Evolutionary conservation across 2,113 vertebrate genomes (phyloP), one percentile per base, ranked within the genome.

Genomic region (Mirza zaza): DNA sequence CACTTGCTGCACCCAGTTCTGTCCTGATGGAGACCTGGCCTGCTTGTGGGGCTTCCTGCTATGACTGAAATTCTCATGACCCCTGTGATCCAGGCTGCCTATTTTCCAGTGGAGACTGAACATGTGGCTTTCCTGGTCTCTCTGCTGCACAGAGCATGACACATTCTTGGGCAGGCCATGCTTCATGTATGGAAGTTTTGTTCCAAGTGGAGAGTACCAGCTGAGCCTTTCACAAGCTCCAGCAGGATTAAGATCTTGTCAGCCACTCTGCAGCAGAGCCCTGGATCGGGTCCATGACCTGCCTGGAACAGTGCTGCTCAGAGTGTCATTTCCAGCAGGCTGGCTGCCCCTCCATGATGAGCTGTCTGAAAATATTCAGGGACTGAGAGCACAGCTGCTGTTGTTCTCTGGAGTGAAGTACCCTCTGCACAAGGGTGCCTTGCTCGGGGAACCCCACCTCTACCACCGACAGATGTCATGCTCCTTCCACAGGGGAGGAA

Each of bases 1-100:
- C 17, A 32, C 14, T 63, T 79, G 42, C 25, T 42, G 3, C 32
- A n/a, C 25, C 34, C 17, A 45, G 25, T 68, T 65, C 39, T 55
- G 23, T 65, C 70, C 63, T 25, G 34, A 20, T 1, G 39, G 48
- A 61, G 83, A 50, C 34, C 67, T 23, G 52, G 34, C 50, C 27
- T 45, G 52, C 21, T 23, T 65, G 13, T 32, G 9, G 11, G 73
- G 57, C 29, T 80, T 87, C 65, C 63, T 87, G 52, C 50, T 77
- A 15, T 11, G 39, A 8, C 61, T 86, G 86, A 97, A 94, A 90
- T 92, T 87, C 80, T 92, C 59, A 63, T 57, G 25, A 86, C 71
- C 23, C 27, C 77, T 5, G 7, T 84, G 61, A 61, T 5, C 25
- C n/a, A 52, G 59, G 27, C 39, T 61, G 68, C n/a, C 82, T 57